These are phyloP conservation scores for Brachyhypopomus gauderio DNA, from an alignment of 2,113 vertebrate genomes.

Conservation along the genomic window DNA sequence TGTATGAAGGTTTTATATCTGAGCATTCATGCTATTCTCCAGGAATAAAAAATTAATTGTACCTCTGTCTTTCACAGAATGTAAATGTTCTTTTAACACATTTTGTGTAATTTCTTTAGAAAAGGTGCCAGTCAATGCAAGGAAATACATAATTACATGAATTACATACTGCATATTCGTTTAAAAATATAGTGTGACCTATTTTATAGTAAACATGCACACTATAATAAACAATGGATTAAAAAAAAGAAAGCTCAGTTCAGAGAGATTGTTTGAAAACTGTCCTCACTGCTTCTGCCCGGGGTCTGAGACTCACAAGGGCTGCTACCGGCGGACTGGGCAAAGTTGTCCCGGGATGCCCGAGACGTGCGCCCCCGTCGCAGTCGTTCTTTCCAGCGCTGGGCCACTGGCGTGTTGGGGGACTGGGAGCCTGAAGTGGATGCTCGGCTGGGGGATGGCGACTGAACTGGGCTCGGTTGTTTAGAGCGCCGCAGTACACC, in stretches of 20 bases:
- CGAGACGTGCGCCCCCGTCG: constrained; percentile 29
- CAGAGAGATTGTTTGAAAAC: constrained; percentile 52
- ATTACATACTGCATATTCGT: not conserved
- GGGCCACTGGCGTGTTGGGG: constrained; percentile 24
- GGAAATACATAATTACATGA: constrained; percentile 2
- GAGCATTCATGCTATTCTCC: too few relatives aligned
- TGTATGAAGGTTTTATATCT: not conserved
- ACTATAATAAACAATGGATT: not conserved
- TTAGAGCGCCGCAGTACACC: constrained; percentile 66
- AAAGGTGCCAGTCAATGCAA: not conserved
- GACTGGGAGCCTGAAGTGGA: not conserved
- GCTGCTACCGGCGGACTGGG: not conserved
- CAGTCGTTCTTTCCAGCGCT: constrained; percentile 52
- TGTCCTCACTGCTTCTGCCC: constrained; percentile 30
- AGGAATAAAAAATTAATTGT: not conserved
- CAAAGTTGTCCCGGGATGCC: not conserved
- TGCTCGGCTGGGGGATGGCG: not conserved
- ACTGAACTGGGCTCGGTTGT: constrained; percentile 49
- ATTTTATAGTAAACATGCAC: not conserved
- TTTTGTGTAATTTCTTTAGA: not conserved
- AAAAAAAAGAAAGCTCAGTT: constrained; percentile 13
- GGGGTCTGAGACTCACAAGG: not conserved
- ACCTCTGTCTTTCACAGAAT: not conserved
- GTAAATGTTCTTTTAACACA: not conserved
- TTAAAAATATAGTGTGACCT: not conserved